Conservation (phyloP, 2,888 invertebrate genomes). For the Volucella inflata region DNA sequence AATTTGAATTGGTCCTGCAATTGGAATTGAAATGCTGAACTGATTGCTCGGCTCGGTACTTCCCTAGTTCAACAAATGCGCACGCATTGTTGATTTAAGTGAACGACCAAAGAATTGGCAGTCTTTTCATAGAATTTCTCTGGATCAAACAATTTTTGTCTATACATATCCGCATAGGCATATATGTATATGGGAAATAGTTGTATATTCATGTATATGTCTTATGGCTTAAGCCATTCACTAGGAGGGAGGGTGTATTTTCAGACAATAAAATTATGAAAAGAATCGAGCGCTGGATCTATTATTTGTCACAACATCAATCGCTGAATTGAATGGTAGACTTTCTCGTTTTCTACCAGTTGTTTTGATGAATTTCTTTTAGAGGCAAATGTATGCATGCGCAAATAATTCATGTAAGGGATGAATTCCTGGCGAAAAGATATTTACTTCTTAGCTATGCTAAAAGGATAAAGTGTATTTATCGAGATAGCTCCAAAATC, state of each 20-base stretch:
- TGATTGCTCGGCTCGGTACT: conserved; percentile 4
- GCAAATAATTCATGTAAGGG: conserved; percentile 7
- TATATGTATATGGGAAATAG: conserved; percentile 2
- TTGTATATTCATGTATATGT: neutral
- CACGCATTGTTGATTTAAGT: conserved; percentile 51
- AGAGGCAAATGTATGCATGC: conserved; percentile 33
- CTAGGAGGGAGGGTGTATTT: conserved; percentile 6
- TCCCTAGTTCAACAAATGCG: conserved; percentile 31
- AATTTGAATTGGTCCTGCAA: conserved; percentile 46
- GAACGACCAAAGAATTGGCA: conserved; percentile 1
- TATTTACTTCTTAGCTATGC: conserved; percentile 7
- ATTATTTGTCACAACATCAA: conserved; percentile 44
- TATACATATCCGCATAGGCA: neutral
- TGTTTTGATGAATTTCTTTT: conserved; percentile 39
- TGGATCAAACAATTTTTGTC: conserved; percentile 6
- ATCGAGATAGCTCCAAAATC: neutral
- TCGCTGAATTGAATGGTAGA: conserved; percentile 14
- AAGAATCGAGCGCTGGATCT: conserved; percentile 37
- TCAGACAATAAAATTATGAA: conserved; percentile 37
- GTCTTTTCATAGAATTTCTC: conserved; percentile 8
- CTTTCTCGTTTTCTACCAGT: conserved; percentile 14
- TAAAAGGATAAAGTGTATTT: neutral
- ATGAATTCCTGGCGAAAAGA: neutral
- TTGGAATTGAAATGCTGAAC: conserved; percentile 20
- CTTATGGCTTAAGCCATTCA: neutral